Conservation (phyloP, 1,140 invertebrate genomes). For the Tetragonula clypearis region DNA sequence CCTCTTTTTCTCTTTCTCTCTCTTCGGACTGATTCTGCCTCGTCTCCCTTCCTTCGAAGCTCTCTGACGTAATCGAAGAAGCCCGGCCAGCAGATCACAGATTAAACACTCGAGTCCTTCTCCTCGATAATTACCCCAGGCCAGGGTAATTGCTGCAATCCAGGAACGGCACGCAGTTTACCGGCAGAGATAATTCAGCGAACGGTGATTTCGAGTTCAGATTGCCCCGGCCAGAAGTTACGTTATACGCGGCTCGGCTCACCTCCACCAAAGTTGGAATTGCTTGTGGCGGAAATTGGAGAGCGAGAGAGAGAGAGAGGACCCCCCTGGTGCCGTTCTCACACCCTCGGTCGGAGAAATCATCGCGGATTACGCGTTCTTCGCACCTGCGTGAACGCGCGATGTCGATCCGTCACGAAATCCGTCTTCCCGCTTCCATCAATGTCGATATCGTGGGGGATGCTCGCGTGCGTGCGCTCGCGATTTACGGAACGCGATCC, state of each 20-base stretch:
- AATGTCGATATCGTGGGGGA: not conserved
- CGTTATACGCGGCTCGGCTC: slow-evolving; percentile 66
- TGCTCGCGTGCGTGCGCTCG: slow-evolving; percentile 27
- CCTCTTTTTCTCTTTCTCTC: not conserved
- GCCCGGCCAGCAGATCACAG: slow-evolving; percentile 76
- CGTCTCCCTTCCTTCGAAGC: slow-evolving; percentile 50
- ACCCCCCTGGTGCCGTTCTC: slow-evolving; percentile 54
- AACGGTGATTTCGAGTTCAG: slow-evolving; percentile 79
- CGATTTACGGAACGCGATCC: not conserved
- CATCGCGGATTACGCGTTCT: slow-evolving; percentile 64
- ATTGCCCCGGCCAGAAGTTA: slow-evolving; percentile 79
- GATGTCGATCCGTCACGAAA: slow-evolving; percentile 58
- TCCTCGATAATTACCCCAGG: slow-evolving; percentile 79
- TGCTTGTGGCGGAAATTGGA: slow-evolving; percentile 76
- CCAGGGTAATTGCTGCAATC: slow-evolving; percentile 80
- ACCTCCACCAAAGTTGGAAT: slow-evolving; percentile 77
- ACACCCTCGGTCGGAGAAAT: slow-evolving; percentile 46
- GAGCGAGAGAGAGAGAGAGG: slow-evolving; percentile 7
- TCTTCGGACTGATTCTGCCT: slow-evolving; percentile 9
- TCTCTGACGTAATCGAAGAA: slow-evolving; percentile 77
- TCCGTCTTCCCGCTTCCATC: not conserved
- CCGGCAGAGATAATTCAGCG: slow-evolving; percentile 78
- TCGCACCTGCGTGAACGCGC: slow-evolving; percentile 61
- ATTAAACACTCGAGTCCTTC: slow-evolving; percentile 81
- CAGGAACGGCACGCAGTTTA: slow-evolving; percentile 79